Base-by-base conservation (phyloP, 1,140 invertebrate species). In the Drosophila baimaii region DNA sequence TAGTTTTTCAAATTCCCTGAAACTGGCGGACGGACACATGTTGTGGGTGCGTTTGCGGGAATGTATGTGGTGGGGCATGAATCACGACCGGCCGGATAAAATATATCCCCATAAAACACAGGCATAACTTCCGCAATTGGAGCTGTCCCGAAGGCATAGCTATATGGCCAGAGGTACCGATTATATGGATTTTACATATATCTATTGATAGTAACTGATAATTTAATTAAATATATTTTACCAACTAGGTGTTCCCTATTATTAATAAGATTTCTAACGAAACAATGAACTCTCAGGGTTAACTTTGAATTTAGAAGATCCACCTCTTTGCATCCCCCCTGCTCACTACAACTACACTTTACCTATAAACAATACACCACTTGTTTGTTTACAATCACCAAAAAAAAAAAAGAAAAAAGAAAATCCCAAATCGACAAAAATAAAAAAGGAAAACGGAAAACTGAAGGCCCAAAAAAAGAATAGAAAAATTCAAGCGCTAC, bases 361-460 rank as follows among this genome's bases (percentile, higher is more conserved):
- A 41, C 27, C 35, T 58, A 46, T 68, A 69, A 69, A 58, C 66
- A 71, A 39, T 27, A 41, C 65, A 66, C 58, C 73, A 81, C 62
- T 80, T 85, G 77, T 84, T 84, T 84, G 81, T 84, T 84, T 84
- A 84, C 65, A 79, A 61, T 74, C 23, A 55, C 25, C 47, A 15
- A 37, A 37, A 46, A 6, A 9, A 17, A 25, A 43, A 44, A 37
- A 43, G 8, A 49, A 37, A 25, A 49, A 49, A 25, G 29, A 49
- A 47, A 37, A 69, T 54, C 10, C 19, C 29, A 64, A 69, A 51
- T 19, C 23, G n/a, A 35, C 23, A 17, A 43, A 71, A 66, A 55
- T 35, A 35, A 54, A 54, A 52, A 52, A 54, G 17, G 39, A 47
- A 69, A 46, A 47, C 44, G 5, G 31, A 29, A 25, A 39, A 19